phyloP scores from a whole-genome alignment of 2,888 invertebrate genomes.

The Alentia gelatinosa region DNA sequence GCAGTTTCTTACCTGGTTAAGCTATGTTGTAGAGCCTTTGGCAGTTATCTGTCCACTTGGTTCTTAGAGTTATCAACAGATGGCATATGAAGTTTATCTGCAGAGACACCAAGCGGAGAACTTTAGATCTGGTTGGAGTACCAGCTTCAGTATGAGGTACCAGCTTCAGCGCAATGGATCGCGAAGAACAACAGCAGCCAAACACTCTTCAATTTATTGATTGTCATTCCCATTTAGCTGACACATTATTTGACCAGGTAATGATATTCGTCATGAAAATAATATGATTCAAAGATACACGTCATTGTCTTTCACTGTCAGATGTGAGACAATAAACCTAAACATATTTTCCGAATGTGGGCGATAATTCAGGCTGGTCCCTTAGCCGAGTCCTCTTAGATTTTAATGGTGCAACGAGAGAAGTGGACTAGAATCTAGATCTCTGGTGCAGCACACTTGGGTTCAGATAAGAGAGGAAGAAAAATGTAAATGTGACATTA shows the following conservation, averaged over 20 bases:
- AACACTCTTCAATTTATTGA: neutral
- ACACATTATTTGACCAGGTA: conserved; percentile 25
- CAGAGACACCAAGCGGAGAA: too few relatives aligned
- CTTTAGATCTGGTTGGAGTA: too few relatives aligned
- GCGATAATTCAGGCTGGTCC: neutral
- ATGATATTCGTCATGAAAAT: neutral
- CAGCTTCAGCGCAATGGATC: too few relatives aligned
- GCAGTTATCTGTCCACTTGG: too few relatives aligned
- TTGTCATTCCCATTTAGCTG: conserved; percentile 33
- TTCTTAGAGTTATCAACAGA: too few relatives aligned
- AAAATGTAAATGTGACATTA: too few relatives aligned
- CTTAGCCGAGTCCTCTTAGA: neutral
- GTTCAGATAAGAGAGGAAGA: too few relatives aligned
- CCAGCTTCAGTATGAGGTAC: too few relatives aligned
- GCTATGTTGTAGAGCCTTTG: too few relatives aligned
- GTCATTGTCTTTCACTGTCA: neutral
- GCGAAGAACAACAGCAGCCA: too few relatives aligned
- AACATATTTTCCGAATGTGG: neutral
- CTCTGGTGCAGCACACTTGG: neutral
- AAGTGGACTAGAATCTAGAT: neutral
- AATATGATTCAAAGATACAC: neutral
- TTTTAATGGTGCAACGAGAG: neutral
- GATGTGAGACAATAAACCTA: neutral
- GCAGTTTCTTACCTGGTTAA: too few relatives aligned
- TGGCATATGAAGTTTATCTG: too few relatives aligned